Percentiles rank a stretch among this genome's conserved stretches.
Conservation (phyloP, 1,140 invertebrate species). For the Phortica variegata region DNA sequence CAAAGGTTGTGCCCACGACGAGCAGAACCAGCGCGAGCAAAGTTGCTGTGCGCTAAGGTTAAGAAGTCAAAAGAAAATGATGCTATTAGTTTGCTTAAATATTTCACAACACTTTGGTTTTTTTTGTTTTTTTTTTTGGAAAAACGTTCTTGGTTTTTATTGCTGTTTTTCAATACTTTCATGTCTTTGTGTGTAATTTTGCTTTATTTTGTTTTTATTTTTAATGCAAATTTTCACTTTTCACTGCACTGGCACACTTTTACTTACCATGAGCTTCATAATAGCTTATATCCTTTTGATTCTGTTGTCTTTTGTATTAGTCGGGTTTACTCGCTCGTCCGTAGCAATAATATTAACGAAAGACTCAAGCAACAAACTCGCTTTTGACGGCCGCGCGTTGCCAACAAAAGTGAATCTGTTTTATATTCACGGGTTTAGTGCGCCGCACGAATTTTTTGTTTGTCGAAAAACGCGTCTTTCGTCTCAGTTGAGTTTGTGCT, state of each 20-base stretch:
- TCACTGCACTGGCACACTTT: background rate
- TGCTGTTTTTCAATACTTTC: constrained; percentile 20
- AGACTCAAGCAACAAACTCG: constrained; percentile 8
- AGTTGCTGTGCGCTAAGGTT: constrained; percentile 53
- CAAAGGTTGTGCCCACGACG: constrained; percentile 51
- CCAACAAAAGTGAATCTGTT: background rate
- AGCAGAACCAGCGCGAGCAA: constrained; percentile 60
- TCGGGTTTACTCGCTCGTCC: constrained; percentile 6
- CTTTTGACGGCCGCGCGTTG: constrained; percentile 10
- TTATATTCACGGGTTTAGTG: constrained; percentile 7
- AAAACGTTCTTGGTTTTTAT: constrained; percentile 8
- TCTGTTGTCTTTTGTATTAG: constrained; percentile 3
- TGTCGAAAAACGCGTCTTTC: background rate
- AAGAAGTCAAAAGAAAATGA: background rate
- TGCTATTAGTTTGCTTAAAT: background rate
- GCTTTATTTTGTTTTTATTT: background rate
- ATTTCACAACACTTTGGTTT: background rate
- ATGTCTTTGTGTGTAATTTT: constrained; percentile 1
- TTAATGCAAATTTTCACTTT: too few species aligned
- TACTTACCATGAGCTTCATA: constrained; percentile 51
- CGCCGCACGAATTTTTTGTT: constrained; percentile 10
- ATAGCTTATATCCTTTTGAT: constrained; percentile 33
- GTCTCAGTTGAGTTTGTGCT: constrained; percentile 13
- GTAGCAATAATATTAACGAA: constrained; percentile 15
- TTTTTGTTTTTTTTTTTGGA: background rate